These are phyloP conservation scores for Limnephilus rhombicus DNA, from an alignment of 2,888 invertebrate species.

Conservation along the genomic window DNA sequence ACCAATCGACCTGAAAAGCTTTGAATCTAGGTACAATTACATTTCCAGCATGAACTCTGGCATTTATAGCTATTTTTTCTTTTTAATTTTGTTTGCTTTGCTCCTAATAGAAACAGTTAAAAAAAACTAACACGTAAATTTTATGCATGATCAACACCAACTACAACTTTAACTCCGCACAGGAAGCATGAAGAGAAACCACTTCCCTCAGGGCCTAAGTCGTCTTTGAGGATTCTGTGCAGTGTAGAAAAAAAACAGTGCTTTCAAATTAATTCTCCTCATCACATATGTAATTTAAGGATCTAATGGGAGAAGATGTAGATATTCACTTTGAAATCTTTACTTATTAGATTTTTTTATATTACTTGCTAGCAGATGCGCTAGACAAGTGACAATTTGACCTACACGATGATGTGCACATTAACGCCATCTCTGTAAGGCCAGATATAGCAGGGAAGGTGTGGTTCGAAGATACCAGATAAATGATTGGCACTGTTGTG, in stretches of 20 bases:
- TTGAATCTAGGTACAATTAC: conserved; percentile 80
- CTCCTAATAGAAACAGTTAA: not conserved
- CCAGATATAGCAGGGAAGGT: no score
- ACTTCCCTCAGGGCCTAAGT: not conserved
- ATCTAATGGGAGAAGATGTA: not conserved
- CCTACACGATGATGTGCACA: no score
- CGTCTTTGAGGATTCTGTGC: not conserved
- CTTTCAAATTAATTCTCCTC: not conserved
- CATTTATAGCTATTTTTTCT: not conserved
- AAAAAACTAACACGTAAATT: not conserved
- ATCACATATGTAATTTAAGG: not conserved
- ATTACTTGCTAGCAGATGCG: not conserved
- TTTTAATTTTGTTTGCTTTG: conserved; percentile 8
- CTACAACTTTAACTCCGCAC: not conserved
- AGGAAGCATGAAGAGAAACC: not conserved
- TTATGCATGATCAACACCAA: conserved; percentile 26
- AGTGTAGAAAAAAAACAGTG: not conserved
- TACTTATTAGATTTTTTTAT: not conserved
- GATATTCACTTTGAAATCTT: not conserved
- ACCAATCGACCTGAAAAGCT: conserved; percentile 81
- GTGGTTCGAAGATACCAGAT: no score
- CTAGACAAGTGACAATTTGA: no score
- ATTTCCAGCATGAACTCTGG: not conserved
- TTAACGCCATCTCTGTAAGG: no score
- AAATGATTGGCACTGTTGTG: no score